Conservation (phyloP, 2,113 vertebrate genomes). For the Pionites leucogaster region DNA sequence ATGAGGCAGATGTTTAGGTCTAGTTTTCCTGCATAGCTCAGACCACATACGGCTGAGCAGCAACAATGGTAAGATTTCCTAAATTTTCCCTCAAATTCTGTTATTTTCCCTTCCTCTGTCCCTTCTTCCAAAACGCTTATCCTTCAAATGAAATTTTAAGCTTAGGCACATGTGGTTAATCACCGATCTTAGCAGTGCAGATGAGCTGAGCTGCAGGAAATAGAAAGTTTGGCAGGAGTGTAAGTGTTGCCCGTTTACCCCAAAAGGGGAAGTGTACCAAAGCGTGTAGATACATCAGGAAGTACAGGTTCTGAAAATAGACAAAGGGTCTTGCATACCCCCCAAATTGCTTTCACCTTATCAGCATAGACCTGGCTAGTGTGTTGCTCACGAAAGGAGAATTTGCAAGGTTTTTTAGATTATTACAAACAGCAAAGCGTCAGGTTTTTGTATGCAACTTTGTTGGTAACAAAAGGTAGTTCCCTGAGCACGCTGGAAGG, state of each 20-base stretch:
- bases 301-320: constrained; percentile 54
- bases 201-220: neutral
- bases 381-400: neutral
- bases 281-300: constrained; percentile 12
- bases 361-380: neutral
- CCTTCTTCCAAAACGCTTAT: neutral
- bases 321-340: neutral
- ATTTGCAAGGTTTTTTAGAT: neutral
- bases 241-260: neutral
- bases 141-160: neutral
- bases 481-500: neutral
- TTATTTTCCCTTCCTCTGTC: neutral
- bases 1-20: neutral
- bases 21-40: neutral
- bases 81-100: neutral
- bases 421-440: neutral
- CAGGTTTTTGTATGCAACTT: neutral
- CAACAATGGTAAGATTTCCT: neutral
- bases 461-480: neutral
- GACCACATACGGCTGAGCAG: rapidly evolving
- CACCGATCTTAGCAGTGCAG: neutral
- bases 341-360: neutral
- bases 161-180: neutral
- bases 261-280: constrained; percentile 39
- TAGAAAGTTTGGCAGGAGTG: neutral